A percentile compares a stretch with the other conserved stretches of the same genome.
These are phyloP conservation scores for Petromus typicus DNA, from an alignment of 2,113 vertebrate species.

Conservation along the genomic window DNA sequence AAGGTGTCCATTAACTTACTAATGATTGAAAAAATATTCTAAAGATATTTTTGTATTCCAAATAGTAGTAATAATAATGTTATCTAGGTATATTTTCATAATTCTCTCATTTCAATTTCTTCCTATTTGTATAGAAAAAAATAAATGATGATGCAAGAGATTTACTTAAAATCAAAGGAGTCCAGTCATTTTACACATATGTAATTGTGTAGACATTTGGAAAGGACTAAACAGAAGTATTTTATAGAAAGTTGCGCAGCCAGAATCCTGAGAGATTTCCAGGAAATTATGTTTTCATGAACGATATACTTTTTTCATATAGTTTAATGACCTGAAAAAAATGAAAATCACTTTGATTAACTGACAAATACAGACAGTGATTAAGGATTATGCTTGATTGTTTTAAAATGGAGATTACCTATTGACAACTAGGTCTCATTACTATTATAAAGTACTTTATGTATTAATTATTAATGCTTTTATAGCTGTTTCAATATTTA, in stretches of 20 bases:
- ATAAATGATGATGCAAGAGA: not conserved
- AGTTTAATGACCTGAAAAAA: conserved; percentile 26
- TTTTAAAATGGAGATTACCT: not conserved
- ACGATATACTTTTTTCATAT: not conserved
- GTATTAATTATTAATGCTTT: not conserved
- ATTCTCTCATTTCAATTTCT: not conserved
- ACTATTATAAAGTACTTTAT: not conserved
- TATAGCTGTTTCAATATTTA: not conserved
- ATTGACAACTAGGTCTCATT: not conserved
- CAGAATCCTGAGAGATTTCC: not conserved
- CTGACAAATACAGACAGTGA: not conserved
- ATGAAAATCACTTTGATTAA: not conserved
- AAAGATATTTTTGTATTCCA: not conserved
- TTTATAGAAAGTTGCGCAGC: not conserved
- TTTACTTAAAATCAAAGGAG: not conserved
- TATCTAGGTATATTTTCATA: not conserved
- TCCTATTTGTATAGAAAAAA: not conserved
- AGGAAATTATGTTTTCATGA: not conserved
- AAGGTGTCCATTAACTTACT: not conserved
- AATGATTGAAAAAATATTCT: not conserved
- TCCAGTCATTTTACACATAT: not conserved
- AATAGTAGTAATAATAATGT: not conserved
- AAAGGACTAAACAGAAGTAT: conserved; percentile 14
- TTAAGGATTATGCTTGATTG: not conserved
- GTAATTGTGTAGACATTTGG: not conserved